A percentile compares a stretch with the other conserved stretches of the same genome.
phyloP scores from a whole-genome alignment of 2,888 invertebrate genomes.

The Prosopocoilus inquinatus region DNA sequence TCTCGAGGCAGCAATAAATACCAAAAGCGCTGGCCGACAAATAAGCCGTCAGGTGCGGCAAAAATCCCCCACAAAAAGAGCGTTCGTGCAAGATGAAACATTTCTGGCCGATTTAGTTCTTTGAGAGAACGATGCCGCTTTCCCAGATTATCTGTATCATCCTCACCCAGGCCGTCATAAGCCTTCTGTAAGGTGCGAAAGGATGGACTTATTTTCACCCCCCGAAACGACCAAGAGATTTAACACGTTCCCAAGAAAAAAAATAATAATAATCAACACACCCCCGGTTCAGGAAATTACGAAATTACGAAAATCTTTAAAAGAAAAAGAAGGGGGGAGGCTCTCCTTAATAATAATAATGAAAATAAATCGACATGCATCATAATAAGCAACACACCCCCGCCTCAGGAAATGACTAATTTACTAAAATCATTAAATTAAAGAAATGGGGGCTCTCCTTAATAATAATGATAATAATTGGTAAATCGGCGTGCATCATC shows the following conservation, averaged over 20 bases:
- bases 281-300: too few species aligned
- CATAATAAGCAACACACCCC: background rate
- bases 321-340: too few species aligned
- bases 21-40: background rate
- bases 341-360: too few species aligned
- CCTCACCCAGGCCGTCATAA: conserved; percentile 2
- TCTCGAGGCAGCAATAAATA: background rate
- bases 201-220: conserved; percentile 9
- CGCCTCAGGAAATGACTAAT: too few species aligned
- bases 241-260: background rate
- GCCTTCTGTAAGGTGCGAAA: conserved; percentile 11
- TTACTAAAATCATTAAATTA: too few species aligned
- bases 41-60: background rate
- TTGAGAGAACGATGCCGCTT: background rate
- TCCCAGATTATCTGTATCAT: conserved; percentile 19
- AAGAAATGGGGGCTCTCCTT: too few species aligned
- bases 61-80: background rate
- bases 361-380: background rate
- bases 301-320: too few species aligned
- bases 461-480: too few species aligned
- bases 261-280: too few species aligned
- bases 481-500: background rate
- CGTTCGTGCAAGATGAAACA: background rate
- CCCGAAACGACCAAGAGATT: background rate
- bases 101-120: background rate